These are phyloP conservation scores for Phengaris alcon DNA, from an alignment of 2,888 invertebrate species.

Conservation along the genomic window DNA sequence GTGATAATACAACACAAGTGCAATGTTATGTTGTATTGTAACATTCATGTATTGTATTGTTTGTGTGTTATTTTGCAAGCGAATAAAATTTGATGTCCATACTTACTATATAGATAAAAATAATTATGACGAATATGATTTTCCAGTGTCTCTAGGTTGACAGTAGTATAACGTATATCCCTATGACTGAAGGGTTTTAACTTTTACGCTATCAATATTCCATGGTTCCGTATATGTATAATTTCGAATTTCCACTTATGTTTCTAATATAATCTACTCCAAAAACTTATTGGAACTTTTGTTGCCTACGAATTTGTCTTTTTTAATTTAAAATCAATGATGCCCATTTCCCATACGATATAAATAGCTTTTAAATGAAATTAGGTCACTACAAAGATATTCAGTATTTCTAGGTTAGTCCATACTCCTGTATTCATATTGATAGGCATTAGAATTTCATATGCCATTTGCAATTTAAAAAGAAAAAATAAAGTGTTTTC, in stretches of 20 bases:
- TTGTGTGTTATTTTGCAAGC: too few species aligned
- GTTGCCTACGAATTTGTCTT: neutral
- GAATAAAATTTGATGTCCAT: too few species aligned
- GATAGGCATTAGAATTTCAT: constrained; percentile 17
- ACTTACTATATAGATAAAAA: too few species aligned
- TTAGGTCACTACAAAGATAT: constrained; percentile 23
- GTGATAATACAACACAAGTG: too few species aligned
- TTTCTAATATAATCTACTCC: too few species aligned
- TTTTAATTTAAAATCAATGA: constrained; percentile 23
- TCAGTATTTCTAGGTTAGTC: constrained; percentile 18
- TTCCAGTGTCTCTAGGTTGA: neutral
- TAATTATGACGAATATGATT: neutral
- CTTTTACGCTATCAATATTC: too few species aligned
- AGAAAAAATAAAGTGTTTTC: neutral
- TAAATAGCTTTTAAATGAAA: constrained; percentile 25
- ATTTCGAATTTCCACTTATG: too few species aligned
- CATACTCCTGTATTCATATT: constrained; percentile 25
- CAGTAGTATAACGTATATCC: neutral
- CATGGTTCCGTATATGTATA: too few species aligned
- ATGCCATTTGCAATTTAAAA: constrained; percentile 18
- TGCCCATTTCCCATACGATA: constrained; percentile 16
- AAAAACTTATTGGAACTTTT: neutral
- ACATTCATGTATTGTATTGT: neutral
- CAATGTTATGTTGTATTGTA: neutral
- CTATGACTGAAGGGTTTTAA: neutral